Evolutionary conservation across 2,113 vertebrate species (phyloP).

Genomic region (Pachycephala philippinensis): DNA sequence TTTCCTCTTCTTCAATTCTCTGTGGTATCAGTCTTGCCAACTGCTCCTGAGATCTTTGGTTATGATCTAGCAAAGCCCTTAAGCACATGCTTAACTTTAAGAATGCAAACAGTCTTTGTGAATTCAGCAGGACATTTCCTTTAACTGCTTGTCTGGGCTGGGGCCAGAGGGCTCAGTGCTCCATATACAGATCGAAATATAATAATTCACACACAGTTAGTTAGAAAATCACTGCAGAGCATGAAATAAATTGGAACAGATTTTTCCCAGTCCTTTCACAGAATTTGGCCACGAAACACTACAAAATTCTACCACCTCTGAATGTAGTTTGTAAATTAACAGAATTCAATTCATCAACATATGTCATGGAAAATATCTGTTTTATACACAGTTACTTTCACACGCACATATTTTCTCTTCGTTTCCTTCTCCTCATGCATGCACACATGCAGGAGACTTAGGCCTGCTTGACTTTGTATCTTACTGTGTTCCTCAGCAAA

Average conservation of each 20-base stretch:
- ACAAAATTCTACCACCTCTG: slow-evolving; percentile 12
- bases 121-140: slow-evolving; percentile 58
- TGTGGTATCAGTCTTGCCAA: slow-evolving; percentile 53
- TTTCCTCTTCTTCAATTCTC: slow-evolving; percentile 57
- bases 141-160: slow-evolving; percentile 45
- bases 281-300: neutral
- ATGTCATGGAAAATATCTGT: slow-evolving; percentile 37
- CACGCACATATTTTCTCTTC: neutral
- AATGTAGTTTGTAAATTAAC: slow-evolving; percentile 36
- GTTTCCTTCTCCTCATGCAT: neutral
- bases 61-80: slow-evolving; percentile 65
- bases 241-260: slow-evolving; percentile 46
- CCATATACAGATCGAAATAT: slow-evolving; percentile 29
- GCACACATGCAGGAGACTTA: neutral
- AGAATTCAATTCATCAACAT: neutral
- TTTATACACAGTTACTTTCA: slow-evolving; percentile 40
- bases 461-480: neutral
- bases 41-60: slow-evolving; percentile 50
- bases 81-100: slow-evolving; percentile 61
- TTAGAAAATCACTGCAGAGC: slow-evolving; percentile 25
- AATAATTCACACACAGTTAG: slow-evolving; percentile 41
- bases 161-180: slow-evolving; percentile 14
- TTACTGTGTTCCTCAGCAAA: neutral
- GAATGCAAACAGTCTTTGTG: slow-evolving; percentile 60
- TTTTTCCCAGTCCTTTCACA: slow-evolving; percentile 25